A percentile compares a stretch with the other conserved stretches of the same genome.
phyloP scores from a whole-genome alignment of 2,797 vertebrate genomes.

The Philypnodon macrostomus region DNA sequence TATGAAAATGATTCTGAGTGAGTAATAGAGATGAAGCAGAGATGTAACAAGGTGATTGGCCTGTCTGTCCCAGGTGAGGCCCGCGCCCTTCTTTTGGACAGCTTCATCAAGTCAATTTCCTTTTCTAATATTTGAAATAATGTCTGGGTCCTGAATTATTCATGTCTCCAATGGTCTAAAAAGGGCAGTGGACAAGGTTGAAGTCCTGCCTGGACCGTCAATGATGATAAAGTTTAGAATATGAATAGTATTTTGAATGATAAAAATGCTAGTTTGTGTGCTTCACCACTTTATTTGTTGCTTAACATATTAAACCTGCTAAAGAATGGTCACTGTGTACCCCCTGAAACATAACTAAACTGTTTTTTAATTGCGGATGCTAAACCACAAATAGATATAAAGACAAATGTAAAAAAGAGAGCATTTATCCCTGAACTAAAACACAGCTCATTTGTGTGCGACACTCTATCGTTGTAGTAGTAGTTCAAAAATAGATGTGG shows the following conservation, averaged over 20 bases:
- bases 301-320: no score
- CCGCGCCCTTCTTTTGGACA: constrained; percentile 15
- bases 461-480: no score
- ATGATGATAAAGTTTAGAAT: not conserved
- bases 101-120: constrained; percentile 60
- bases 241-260: not conserved
- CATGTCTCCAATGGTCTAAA: constrained; percentile 42
- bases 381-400: no score
- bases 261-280: not conserved
- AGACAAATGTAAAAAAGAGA: no score
- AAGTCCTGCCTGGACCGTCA: constrained; percentile 1
- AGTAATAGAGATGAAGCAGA: constrained; percentile 19
- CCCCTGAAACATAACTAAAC: no score
- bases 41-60: constrained; percentile 39
- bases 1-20: constrained; percentile 16
- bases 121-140: constrained; percentile 69
- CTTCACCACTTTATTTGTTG: no score
- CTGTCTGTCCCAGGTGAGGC: constrained; percentile 25
- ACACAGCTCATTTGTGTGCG: no score
- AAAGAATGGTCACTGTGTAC: no score
- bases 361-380: no score
- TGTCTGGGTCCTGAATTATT: constrained; percentile 59
- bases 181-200: constrained; percentile 9
- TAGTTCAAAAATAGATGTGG: no score
- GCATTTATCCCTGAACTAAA: no score